A percentile compares a stretch with the other conserved stretches of the same genome.
Evolutionary conservation across 2,797 vertebrate species (phyloP).

Genomic region (Botia almorhae): DNA sequence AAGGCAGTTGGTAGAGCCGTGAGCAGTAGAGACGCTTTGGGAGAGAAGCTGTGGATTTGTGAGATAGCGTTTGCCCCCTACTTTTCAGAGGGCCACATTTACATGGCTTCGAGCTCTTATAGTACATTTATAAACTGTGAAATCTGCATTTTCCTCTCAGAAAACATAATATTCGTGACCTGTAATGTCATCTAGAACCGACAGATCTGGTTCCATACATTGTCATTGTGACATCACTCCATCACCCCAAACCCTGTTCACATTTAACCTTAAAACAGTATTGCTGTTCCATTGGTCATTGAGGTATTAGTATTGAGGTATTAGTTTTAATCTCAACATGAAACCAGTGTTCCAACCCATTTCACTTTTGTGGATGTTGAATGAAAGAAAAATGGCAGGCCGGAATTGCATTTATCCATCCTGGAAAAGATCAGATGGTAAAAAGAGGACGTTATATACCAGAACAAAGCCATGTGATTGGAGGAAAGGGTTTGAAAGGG

Average conservation of each 20-base stretch:
- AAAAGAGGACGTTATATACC: too few species aligned
- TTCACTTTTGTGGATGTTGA: not conserved
- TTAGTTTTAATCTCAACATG: not conserved
- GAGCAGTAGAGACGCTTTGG: constrained; percentile 64
- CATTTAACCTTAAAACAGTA: not conserved
- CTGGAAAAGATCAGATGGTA: not conserved
- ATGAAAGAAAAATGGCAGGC: not conserved
- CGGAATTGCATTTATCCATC: not conserved
- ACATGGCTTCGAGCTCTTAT: constrained; percentile 22
- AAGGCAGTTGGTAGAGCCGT: constrained; percentile 76
- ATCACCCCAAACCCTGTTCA: not conserved
- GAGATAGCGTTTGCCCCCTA: constrained; percentile 71
- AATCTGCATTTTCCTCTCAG: not conserved
- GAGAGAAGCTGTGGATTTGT: constrained; percentile 66
- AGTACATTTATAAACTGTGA: constrained; percentile 28
- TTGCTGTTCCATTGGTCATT: not conserved
- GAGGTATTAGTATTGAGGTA: too few species aligned
- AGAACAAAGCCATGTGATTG: not conserved
- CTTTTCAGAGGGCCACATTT: constrained; percentile 47
- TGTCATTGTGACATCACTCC: not conserved
- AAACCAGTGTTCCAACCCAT: not conserved
- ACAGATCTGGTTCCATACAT: not conserved
- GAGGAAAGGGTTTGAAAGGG: not conserved
- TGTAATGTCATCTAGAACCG: not conserved
- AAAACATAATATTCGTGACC: constrained; percentile 3